These are phyloP conservation scores for Melanotaenia maccullochi DNA, from an alignment of 2,797 vertebrate species.

Conservation along the genomic window DNA sequence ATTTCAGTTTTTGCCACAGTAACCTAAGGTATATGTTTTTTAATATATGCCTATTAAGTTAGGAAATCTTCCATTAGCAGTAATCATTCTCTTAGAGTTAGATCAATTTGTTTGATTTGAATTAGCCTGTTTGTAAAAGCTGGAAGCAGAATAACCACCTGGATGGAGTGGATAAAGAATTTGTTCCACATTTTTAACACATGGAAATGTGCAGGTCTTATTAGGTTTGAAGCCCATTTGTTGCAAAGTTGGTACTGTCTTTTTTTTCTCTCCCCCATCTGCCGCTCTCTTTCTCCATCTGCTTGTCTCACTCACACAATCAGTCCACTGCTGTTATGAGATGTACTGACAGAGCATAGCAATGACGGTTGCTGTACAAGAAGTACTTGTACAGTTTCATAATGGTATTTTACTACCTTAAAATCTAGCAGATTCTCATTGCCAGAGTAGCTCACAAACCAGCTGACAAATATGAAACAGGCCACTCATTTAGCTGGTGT, in stretches of 20 bases:
- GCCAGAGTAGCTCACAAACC: not conserved
- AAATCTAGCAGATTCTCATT: conserved; percentile 11
- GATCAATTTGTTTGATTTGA: not conserved
- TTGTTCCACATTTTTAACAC: conserved; percentile 13
- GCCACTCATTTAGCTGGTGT: not conserved
- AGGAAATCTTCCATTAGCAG: not conserved
- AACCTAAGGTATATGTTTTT: too few species aligned
- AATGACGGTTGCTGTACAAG: conserved; percentile 10
- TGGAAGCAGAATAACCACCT: not conserved
- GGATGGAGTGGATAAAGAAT: not conserved
- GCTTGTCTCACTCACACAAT: conserved; percentile 21
- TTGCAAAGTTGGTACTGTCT: conserved; percentile 22
- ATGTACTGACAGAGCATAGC: conserved; percentile 3
- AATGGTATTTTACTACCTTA: conserved; percentile 11
- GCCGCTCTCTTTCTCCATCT: conserved; percentile 24
- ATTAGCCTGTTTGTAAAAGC: conserved; percentile 7
- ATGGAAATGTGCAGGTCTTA: conserved; percentile 8
- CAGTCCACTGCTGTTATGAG: conserved; percentile 17
- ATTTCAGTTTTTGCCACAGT: too few species aligned
- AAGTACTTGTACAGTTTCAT: not conserved
- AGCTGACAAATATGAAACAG: conserved; percentile 17
- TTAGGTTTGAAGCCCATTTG: conserved; percentile 23
- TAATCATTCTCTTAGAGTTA: not conserved
- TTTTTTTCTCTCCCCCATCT: conserved; percentile 24
- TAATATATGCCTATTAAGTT: not conserved